A percentile compares a stretch with the other conserved stretches of the same genome.
Conservation (phyloP, 2,888 invertebrate genomes). For the Hipparchia sbordonii region DNA sequence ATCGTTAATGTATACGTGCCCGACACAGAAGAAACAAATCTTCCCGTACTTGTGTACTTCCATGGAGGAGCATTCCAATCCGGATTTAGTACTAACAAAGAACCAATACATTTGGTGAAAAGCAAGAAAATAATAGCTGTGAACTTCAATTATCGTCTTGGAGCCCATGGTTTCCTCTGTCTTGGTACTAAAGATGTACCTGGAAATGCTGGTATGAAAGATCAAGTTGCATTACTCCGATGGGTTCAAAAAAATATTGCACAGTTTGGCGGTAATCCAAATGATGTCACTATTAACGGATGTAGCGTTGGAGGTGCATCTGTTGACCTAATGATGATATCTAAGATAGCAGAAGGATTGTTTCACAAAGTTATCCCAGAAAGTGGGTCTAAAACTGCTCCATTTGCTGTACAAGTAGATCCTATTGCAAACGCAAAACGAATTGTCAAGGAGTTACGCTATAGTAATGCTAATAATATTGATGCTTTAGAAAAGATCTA, state of each 20-base stretch:
- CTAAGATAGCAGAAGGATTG: conserved; percentile 52
- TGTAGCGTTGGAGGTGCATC: conserved; percentile 60
- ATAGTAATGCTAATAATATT: conserved; percentile 32
- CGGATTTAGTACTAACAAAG: conserved; percentile 51
- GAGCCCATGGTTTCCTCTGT: conserved; percentile 57
- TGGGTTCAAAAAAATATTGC: conserved; percentile 56
- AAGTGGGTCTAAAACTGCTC: conserved; percentile 53
- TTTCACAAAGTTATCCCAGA: conserved; percentile 61
- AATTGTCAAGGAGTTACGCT: conserved; percentile 49
- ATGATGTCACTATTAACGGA: conserved; percentile 60
- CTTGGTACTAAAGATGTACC: conserved; percentile 59
- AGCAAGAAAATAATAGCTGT: conserved; percentile 52
- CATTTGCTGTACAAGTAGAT: conserved; percentile 52
- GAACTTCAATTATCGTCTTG: conserved; percentile 62
- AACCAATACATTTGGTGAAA: conserved; percentile 47
- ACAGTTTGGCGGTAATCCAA: conserved; percentile 60
- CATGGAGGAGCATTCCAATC: conserved; percentile 71
- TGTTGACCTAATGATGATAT: conserved; percentile 57
- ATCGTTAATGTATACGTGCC: conserved; percentile 48
- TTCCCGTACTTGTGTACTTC: conserved; percentile 65
- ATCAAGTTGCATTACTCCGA: conserved; percentile 57
- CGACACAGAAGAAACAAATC: conserved; percentile 41
- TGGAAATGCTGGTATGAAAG: conserved; percentile 68
- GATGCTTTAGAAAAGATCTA: conserved; percentile 14
- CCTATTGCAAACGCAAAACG: conserved; percentile 55